Evolutionary conservation across 2,113 vertebrate genomes (phyloP).

Genomic region (Centropus bengalensis): DNA sequence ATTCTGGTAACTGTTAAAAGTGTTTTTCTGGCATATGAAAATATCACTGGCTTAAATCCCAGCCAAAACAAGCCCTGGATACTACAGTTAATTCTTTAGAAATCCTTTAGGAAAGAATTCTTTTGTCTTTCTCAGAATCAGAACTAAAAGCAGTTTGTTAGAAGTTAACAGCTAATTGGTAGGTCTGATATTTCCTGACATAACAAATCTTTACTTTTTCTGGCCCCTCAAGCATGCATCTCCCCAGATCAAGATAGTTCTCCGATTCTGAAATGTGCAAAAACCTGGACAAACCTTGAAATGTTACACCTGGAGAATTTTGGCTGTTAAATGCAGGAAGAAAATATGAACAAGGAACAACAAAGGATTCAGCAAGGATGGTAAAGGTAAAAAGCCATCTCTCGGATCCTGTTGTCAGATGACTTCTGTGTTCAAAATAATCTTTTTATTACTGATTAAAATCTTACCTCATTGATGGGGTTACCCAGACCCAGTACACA

Average conservation of each 20-base stretch:
- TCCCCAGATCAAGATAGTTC: neutral
- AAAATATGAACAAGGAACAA: neutral
- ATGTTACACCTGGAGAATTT: neutral
- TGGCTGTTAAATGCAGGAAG: neutral
- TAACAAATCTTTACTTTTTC: neutral
- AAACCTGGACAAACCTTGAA: neutral
- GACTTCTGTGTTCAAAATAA: neutral
- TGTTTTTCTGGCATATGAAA: neutral
- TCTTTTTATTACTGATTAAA: neutral
- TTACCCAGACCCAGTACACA: neutral
- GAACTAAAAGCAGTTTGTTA: neutral
- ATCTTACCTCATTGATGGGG: fast-evolving
- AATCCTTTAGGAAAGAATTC: neutral
- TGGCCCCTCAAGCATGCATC: neutral
- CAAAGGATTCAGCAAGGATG: neutral
- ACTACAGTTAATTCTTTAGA: neutral
- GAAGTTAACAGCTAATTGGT: neutral
- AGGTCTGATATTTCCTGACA: neutral
- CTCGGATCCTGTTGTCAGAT: neutral
- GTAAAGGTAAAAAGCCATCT: neutral
- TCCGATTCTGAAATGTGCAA: neutral
- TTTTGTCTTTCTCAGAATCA: neutral
- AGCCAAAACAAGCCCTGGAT: neutral
- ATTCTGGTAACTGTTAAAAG: neutral
- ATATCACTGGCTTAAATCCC: neutral